phyloP scores from a whole-genome alignment of 2,888 invertebrate species.

The Drosophila kuntzei region DNA sequence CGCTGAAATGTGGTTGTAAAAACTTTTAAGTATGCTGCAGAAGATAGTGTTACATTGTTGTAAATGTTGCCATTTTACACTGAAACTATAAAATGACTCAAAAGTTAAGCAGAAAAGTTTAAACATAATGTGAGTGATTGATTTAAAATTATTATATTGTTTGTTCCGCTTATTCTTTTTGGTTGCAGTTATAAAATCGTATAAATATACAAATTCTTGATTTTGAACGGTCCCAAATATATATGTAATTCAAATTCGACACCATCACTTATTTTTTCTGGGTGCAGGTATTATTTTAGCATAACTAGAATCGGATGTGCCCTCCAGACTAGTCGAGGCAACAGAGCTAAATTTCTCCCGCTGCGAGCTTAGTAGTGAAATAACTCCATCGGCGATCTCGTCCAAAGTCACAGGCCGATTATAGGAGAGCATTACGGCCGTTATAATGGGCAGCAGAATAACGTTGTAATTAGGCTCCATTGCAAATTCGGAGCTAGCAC shows the following conservation, averaged over 20 bases:
- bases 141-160: background rate
- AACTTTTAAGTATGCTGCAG: slow-evolving; percentile 38
- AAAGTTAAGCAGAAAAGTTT: too few relatives aligned
- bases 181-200: background rate
- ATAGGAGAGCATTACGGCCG: slow-evolving; percentile 64
- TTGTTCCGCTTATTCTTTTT: background rate
- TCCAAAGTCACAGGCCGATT: slow-evolving; percentile 66
- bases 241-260: background rate
- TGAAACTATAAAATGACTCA: background rate
- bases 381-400: slow-evolving; percentile 58
- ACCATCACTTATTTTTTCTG: slow-evolving; percentile 14
- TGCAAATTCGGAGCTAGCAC: background rate
- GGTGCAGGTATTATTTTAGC: slow-evolving; percentile 10
- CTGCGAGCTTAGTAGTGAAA: slow-evolving; percentile 44
- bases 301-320: slow-evolving; percentile 34
- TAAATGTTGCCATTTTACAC: slow-evolving; percentile 1
- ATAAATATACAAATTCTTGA: background rate
- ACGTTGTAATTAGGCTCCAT: slow-evolving; percentile 55
- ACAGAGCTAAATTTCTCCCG: slow-evolving; percentile 29
- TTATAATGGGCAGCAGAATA: slow-evolving; percentile 54
- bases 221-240: background rate
- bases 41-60: slow-evolving; percentile 8
- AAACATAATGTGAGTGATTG: background rate
- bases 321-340: slow-evolving; percentile 11
- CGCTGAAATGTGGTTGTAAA: slow-evolving; percentile 26